A percentile compares a stretch with the other conserved stretches of the same genome.
Evolutionary conservation across 2,113 vertebrate species (phyloP).

Genomic region (Peromyscus californicus): DNA sequence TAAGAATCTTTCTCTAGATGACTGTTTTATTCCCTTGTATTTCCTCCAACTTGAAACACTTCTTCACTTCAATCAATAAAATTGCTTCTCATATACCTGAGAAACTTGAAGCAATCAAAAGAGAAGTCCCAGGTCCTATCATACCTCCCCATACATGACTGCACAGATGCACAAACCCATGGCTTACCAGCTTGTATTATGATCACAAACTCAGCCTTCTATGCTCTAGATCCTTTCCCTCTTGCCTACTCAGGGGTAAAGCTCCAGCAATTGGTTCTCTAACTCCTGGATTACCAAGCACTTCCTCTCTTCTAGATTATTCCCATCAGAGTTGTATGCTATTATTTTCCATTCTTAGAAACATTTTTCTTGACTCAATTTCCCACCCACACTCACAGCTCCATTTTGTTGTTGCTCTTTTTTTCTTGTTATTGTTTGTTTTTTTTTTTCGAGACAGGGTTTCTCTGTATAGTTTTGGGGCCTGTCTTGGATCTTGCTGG

Average conservation of each 20-base stretch:
- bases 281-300: neutral
- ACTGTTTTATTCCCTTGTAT: neutral
- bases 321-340: neutral
- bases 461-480: no score
- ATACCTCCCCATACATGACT: neutral
- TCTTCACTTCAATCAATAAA: neutral
- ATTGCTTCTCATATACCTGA: neutral
- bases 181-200: neutral
- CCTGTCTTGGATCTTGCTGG: no score
- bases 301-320: neutral
- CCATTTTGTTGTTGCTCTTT: constrained; percentile 52
- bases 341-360: constrained; percentile 54
- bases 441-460: no score
- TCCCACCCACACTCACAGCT: neutral
- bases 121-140: neutral
- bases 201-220: neutral
- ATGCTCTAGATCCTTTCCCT: neutral
- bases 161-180: neutral
- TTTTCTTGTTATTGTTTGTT: no score
- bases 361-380: constrained; percentile 30
- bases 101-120: constrained; percentile 21
- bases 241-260: neutral
- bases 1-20: neutral
- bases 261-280: neutral
- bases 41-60: neutral